Base-by-base conservation (phyloP, 2,797 vertebrate species). In the Sebastiscus tertius region DNA sequence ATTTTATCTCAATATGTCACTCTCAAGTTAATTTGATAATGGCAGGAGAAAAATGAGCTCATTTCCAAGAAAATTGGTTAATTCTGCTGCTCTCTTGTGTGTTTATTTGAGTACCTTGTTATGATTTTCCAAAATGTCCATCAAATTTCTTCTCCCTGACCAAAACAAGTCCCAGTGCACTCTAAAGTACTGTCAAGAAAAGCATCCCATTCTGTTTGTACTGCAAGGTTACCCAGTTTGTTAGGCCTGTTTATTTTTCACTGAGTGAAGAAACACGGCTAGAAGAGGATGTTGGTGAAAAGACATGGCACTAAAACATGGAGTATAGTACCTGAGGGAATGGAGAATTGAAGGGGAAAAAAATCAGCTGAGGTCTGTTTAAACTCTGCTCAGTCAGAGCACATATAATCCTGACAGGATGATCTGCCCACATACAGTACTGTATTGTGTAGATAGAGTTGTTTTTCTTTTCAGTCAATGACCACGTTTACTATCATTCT, bases 341-440 rank as follows among this genome's bases (percentile, higher is more conserved):
- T 18, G 63, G 52, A 66, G 46, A 65, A 72, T 6, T 73, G 76
- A 79, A 75, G 65, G 34, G 58, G 56, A 79, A 79, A 78, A 27
- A 87, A 81, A 82, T 84, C 60, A 86, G 33, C 72, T 36, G 63
- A 75, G 60, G 74, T 77, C 58, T 85, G 68, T 88, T 83, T 74
- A 81, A 83, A 89, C 84, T 87, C 58, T 77, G 55, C 77, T 85
- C 76, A 82, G 76, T 76, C 62, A 64, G 52, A 77, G 80, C 77
- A 84, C 80, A 75, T 75, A 39, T 80, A 87, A 85, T 85, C 64
- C 88, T 65, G 72, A 83, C 64, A 82, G 72, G 69, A 86, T 80
- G 69, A 76, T 75, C 79, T 71, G 67, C 72, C 68, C 75, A 86
- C 65, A 83, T 61, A 71, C 71, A 86, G 73, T 55, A 68, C 73